Conservation (phyloP, 2,113 vertebrate species). For the Festucalex cinctus region DNA sequence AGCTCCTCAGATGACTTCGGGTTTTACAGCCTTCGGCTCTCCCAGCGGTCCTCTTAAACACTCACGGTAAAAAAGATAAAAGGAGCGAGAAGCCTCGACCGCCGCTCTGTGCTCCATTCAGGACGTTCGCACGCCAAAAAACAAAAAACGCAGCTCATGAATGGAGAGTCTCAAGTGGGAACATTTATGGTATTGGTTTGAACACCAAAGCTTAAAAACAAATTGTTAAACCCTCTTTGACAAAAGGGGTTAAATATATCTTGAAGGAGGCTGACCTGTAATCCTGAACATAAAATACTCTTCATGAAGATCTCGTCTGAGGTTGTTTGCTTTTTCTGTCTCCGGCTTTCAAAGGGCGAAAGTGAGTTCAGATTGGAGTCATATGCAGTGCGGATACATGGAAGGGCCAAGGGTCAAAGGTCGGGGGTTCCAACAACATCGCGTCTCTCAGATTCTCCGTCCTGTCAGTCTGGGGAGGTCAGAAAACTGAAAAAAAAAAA, state of each 20-base stretch:
- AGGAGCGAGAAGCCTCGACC: slow-evolving; percentile 56
- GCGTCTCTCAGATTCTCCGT: slow-evolving; percentile 43
- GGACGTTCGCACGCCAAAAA: slow-evolving; percentile 36
- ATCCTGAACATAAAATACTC: background rate
- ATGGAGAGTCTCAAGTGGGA: slow-evolving; percentile 28
- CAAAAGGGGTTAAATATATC: background rate
- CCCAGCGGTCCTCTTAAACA: slow-evolving; percentile 63
- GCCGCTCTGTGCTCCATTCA: slow-evolving; percentile 39
- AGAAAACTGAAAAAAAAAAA: slow-evolving; percentile 23
- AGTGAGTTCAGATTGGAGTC: slow-evolving; percentile 52
- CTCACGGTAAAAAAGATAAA: slow-evolving; percentile 67
- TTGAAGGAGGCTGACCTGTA: background rate
- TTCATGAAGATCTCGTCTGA: slow-evolving; percentile 4
- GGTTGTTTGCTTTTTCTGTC: slow-evolving; percentile 62
- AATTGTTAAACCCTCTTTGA: background rate
- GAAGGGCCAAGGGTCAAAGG: slow-evolving; percentile 57
- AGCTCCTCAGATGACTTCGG: slow-evolving; percentile 51
- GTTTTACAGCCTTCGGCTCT: slow-evolving; percentile 54
- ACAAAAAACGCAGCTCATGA: slow-evolving; percentile 42
- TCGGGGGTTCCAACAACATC: slow-evolving; percentile 60
- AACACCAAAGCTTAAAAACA: background rate
- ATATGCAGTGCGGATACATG: slow-evolving; percentile 48
- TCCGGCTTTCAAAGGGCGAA: slow-evolving; percentile 58
- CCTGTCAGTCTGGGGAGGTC: slow-evolving; percentile 30
- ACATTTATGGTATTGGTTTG: slow-evolving; percentile 7